Evolutionary conservation across 2,888 invertebrate species (phyloP), one percentile per base, ranked within the genome.

Genomic region (Trachelus tabidus): DNA sequence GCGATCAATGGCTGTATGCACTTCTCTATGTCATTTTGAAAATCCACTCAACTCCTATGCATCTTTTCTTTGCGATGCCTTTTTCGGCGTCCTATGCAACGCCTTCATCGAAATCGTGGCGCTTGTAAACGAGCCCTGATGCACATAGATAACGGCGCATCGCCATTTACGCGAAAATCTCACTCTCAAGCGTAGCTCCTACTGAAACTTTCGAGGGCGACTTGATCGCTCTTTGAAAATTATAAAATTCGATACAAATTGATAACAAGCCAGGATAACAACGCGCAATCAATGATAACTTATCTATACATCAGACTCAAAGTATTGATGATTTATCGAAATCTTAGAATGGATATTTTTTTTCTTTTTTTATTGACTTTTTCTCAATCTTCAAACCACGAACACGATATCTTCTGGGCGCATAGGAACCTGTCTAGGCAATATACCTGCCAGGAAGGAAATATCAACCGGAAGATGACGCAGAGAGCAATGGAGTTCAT

Each of bases 101-200:
- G 23, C 40, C 23, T 40, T 79, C 75, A 79, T 81, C 78, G 79
- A 75, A 79, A 79, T 78, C 79, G 75, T 73, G 73, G 74, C 56
- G 79, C 80, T 79, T 81, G 79, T 81, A 80, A 81, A 82, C 74
- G 78, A 73, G 80, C 75, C 40, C 79, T 74, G 69, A 68, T 81
- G 77, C 73, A 73, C 80, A 80, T 76, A 80, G 83, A 83, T 81
- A 82, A 82, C 80, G 80, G 79, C 76, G 80, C 78, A 73, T 76
- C 76, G 75, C 56, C 79, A 76, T 81, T 81, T 79, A 77, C 79
- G 81, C 80, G 37, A 80, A 73, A 30, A 73, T 69, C 35, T 34
- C 35, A 79, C 76, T 73, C 75, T 77, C 78, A 69, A 73, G 73
- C n/a, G 37, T 40, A 1, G 15, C 1, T 6, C 40, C 6, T 15